These are phyloP conservation scores for Phymastichus coffea DNA, from an alignment of 1,140 invertebrate genomes.

Conservation along the genomic window DNA sequence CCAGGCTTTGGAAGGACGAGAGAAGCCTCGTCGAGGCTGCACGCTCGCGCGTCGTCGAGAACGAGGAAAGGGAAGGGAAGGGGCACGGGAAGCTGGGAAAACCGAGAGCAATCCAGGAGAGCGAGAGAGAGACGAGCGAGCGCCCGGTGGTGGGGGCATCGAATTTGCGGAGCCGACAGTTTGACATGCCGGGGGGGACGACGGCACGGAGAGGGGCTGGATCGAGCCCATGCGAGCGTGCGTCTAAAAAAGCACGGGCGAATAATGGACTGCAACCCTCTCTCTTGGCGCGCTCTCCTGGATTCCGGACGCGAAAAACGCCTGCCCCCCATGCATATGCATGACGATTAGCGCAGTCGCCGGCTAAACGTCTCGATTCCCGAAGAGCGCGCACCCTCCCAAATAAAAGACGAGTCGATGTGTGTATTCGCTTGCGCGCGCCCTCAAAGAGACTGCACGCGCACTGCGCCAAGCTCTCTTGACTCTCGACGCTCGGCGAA, in stretches of 20 bases:
- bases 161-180: slow-evolving; percentile 54
- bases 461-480: slow-evolving; percentile 4
- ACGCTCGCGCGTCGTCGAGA: background rate
- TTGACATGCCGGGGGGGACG: slow-evolving; percentile 41
- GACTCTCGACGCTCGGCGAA: slow-evolving; percentile 2
- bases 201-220: no score
- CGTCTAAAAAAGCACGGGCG: slow-evolving; percentile 52
- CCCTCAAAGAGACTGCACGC: background rate
- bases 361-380: no score
- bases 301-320: slow-evolving; percentile 12
- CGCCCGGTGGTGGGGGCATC: slow-evolving; percentile 38
- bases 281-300: slow-evolving; percentile 39
- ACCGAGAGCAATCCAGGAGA: no score
- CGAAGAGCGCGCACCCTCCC: background rate
- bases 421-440: no score
- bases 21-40: background rate
- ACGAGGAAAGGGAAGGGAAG: background rate
- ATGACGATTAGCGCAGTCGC: slow-evolving; percentile 16
- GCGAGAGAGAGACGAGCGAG: background rate
- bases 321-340: slow-evolving; percentile 18
- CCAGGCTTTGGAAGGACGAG: no score
- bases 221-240: no score
- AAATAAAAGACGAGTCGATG: no score
- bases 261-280: slow-evolving; percentile 54
- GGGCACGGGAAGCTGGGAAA: no score